Conservation (phyloP, 2,888 invertebrate genomes). For the Conomelus anceps region DNA sequence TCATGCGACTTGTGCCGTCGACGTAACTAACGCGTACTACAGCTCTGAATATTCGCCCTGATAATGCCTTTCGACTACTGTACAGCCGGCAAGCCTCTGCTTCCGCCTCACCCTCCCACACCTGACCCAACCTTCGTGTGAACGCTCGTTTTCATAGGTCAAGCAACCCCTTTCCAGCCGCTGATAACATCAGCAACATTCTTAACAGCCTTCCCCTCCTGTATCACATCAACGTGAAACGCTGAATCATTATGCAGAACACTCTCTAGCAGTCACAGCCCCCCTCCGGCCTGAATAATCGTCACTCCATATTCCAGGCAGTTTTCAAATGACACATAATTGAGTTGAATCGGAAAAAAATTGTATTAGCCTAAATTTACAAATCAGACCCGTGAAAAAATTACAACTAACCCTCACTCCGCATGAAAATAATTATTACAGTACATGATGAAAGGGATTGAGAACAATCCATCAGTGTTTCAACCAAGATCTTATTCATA, state of each 20-base stretch:
- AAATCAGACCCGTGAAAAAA: neutral
- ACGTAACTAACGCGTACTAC: neutral
- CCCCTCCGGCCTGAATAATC: neutral
- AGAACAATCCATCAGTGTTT: too few relatives aligned
- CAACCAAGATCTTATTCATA: too few relatives aligned
- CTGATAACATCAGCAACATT: neutral
- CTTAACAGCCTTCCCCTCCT: neutral
- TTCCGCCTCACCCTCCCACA: neutral
- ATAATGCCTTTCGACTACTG: neutral
- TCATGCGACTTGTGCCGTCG: too few relatives aligned
- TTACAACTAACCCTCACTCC: too few relatives aligned
- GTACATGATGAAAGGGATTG: too few relatives aligned
- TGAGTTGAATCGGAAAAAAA: neutral
- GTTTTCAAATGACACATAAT: neutral
- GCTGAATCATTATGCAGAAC: neutral
- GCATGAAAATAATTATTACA: too few relatives aligned
- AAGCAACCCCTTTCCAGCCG: neutral
- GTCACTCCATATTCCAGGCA: neutral
- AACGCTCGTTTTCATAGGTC: neutral
- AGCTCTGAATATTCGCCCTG: neutral
- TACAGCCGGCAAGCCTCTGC: neutral
- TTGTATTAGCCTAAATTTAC: neutral
- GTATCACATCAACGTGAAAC: neutral
- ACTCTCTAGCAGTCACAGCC: neutral
- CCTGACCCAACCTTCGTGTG: neutral